Evolutionary conservation across 2,888 invertebrate genomes (phyloP), one percentile per base, ranked within the genome.

Genomic region (Synergus itoensis): DNA sequence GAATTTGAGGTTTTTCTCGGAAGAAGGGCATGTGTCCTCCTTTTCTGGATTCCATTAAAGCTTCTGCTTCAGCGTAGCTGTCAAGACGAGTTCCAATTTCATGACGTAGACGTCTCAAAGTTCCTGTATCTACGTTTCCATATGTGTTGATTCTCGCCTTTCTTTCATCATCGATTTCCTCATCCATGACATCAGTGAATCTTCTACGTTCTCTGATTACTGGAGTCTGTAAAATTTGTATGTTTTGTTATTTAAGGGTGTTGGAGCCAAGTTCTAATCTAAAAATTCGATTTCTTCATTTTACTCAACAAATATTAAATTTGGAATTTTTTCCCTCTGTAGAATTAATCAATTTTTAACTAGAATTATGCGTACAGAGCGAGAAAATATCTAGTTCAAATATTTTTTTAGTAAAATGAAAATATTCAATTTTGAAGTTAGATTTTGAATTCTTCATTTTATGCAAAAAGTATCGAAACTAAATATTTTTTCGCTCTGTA

Each of bases 121-220:
- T 84, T 2, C 82, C 85, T 60, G 96, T 95, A 91, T 95, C 87
- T 57, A 95, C 69, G 93, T 94, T 88, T 96, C 97, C 96, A 89
- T 97, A 97, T 89, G 95, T 94, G 92, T 95, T 96, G 89, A 97
- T 97, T 79, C 97, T 94, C 62, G 95, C 95, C 89, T 95, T 96
- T 12, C 96, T 94, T 92, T 98, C 98, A 92, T 98, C 98, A 87
- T 97, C 97, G 82, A 98, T 98, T 93, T 98, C 98, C 91, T 98
- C 98, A 91, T 98, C 98, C 98, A 98, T 98, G 16, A 98, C 95
- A 91, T 98, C 98, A 1, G 97, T 98, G 92, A 98, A 98, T 83
- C 98, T 95, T 82, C 98, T 95, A 81, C 98, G 94, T 92, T 98
- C 98, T 76, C 96, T 95, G 88, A 98, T 97, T 53, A 98, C 95